These are phyloP conservation scores for Caenorhabditis latens DNA, from an alignment of 1,140 invertebrate genomes.

Conservation along the genomic window DNA sequence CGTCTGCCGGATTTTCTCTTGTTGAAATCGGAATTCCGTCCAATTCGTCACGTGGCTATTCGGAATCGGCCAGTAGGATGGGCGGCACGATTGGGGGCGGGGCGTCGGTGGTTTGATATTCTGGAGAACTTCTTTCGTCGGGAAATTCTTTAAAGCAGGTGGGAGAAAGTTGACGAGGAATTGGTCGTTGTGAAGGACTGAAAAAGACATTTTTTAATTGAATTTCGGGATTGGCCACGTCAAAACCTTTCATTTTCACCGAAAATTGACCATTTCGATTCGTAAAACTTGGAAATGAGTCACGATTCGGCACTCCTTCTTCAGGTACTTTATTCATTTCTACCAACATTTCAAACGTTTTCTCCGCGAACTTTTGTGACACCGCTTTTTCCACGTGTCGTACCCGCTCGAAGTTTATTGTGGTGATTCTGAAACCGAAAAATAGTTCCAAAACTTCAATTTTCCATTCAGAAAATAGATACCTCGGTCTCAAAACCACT, in stretches of 20 bases:
- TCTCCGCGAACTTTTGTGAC: neutral
- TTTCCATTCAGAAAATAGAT: neutral
- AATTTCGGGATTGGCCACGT: neutral
- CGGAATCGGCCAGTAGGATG: neutral
- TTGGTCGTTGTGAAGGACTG: neutral
- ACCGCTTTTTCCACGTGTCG: neutral
- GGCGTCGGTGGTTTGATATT: neutral
- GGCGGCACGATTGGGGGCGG: neutral
- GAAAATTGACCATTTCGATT: conserved; percentile 10
- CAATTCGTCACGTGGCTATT: conserved; percentile 19
- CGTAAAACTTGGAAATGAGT: conserved; percentile 4
- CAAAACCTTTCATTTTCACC: conserved; percentile 15
- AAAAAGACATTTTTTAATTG: neutral
- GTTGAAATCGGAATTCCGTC: conserved; percentile 14
- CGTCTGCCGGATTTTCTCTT: neutral
- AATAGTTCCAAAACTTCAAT: neutral
- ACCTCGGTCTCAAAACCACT: conserved; percentile 54
- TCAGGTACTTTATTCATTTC: neutral
- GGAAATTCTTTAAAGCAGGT: neutral
- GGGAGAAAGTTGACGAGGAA: neutral
- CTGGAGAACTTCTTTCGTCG: neutral
- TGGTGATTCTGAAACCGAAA: neutral
- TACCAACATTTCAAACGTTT: neutral
- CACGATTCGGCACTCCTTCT: neutral
- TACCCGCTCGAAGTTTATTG: neutral